Base-by-base conservation (phyloP, 2,113 vertebrate species). In the Mastomys coucha region DNA sequence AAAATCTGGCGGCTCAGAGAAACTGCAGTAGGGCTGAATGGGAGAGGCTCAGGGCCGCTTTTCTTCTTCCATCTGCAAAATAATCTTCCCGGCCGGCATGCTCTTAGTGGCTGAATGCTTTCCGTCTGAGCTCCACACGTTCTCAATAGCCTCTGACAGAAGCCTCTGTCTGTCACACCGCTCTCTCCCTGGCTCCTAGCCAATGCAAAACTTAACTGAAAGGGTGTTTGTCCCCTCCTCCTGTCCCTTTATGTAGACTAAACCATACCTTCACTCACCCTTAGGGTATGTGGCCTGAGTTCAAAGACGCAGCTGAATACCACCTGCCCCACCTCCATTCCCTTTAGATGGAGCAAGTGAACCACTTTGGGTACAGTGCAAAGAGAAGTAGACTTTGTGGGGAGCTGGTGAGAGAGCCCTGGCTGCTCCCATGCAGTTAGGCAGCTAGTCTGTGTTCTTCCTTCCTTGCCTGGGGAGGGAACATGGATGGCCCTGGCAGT, bases 211-310 rank as follows among this genome's bases (percentile, higher is more conserved):
- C 33, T 39, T 1, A 7, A 63, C 36, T 24, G 94, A 2, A 5
- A 84, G n/a, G 49, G 19, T 63, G 33, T 60, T 45, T 77, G 16
- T 70, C 28, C 0, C 0, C 70, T 12, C 36, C 73, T 90, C 2
- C 84, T 20, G 28, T 31, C 6, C 63, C 31, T 84, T 82, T 89
- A 67, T 95, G 93, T 92, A 96, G 70, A 89, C 78, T 75, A 33
- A 98, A 92, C 94, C 93, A 81, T 78, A 88, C 95, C 97, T 91
- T 94, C 72, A 51, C 77, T 95, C 53, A 73, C 86, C 97, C 98
- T 94, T 85, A 86, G 94, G 97, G 97, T 9, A 3, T 17, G 0
- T 26, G 94, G 94, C 70, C 49, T 0, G 1, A 95, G 97, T 92
- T 98, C 97, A 96, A 81, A 98, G 95, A 45, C 13, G 93, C 53